Evolutionary conservation across 2,888 invertebrate genomes (phyloP), one percentile per base, ranked within the genome.

Genomic region (Anoncus sp.): DNA sequence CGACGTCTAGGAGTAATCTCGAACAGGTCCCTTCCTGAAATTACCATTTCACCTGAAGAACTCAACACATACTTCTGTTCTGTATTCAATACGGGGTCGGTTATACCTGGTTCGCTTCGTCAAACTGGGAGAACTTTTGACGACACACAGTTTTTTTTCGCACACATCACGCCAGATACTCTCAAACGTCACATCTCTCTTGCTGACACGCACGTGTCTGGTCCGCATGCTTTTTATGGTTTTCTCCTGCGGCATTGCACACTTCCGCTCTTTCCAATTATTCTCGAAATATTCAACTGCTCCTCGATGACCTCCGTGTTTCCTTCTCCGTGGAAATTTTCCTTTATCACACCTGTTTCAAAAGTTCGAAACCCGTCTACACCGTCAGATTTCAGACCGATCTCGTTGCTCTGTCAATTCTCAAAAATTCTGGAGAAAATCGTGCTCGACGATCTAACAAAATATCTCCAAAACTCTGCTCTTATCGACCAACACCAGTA

Each of bases 361-460:
- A 55, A 55, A 22, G 16, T 27, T 2, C 14, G 1, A 14, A 38
- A n/a, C 16, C 66, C 66, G 7, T 24, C 53, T 0, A 9, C 43
- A 16, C 40, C 55, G 2, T 40, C 49, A 12, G 51, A 70, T 12
- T 70, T 40, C 16, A 20, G 59, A 12, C 59, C 70, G 1, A 60
- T 70, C 10, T 70, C 59, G 1, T 20, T 70, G 7, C 49, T 60
- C 6, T 40, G 27, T 16, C 18, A 51, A 16, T 3, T 49, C 2
- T 51, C 60, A 0, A 60, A 70, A n/a, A 24, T 40, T 10, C 16
- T 43, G 1, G 66, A 66, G 18, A 16, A 18, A 4, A 43, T 55
- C 10, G 43, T 66, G 2, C 24, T 24, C 16, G 18, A n/a, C 6
- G 24, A 66, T 20, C n/a, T n/a, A n/a, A n/a, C n/a, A n/a, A n/a